Conservation (phyloP, 2,113 vertebrate species). For the Ceuthmochares aereus region DNA sequence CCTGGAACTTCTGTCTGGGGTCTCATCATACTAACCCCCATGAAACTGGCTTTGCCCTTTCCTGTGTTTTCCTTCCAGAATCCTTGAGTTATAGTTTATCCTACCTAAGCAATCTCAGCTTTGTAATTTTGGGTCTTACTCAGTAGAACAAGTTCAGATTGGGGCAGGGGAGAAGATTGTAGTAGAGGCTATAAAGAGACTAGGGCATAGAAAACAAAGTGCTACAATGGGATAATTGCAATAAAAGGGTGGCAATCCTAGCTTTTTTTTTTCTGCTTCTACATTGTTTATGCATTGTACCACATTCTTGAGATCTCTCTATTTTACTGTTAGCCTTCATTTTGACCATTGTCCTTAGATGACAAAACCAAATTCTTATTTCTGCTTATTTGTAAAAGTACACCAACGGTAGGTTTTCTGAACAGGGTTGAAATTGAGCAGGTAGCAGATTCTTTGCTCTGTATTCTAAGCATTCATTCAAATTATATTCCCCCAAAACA, state of each 20-base stretch:
- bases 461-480: not conserved
- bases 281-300: not conserved
- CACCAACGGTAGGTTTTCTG: not conserved
- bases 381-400: not conserved
- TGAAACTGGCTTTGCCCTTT: not conserved
- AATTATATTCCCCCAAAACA: not conserved
- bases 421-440: not conserved
- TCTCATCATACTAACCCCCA: not conserved
- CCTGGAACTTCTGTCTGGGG: not conserved
- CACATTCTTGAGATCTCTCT: not conserved
- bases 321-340: not conserved
- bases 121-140: not conserved
- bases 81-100: not conserved
- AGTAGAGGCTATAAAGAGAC: not conserved
- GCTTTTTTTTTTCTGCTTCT: not conserved
- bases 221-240: not conserved
- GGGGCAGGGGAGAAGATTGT: not conserved
- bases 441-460: not conserved
- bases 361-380: not conserved
- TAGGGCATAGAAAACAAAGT: not conserved
- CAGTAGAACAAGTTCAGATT: not conserved
- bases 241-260: not conserved
- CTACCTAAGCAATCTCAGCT: not conserved
- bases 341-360: not conserved
- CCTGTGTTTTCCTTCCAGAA: not conserved